Evolutionary conservation across 2,113 vertebrate species (phyloP), one percentile per base, ranked within the genome.

Genomic region (Colinus virginianus): DNA sequence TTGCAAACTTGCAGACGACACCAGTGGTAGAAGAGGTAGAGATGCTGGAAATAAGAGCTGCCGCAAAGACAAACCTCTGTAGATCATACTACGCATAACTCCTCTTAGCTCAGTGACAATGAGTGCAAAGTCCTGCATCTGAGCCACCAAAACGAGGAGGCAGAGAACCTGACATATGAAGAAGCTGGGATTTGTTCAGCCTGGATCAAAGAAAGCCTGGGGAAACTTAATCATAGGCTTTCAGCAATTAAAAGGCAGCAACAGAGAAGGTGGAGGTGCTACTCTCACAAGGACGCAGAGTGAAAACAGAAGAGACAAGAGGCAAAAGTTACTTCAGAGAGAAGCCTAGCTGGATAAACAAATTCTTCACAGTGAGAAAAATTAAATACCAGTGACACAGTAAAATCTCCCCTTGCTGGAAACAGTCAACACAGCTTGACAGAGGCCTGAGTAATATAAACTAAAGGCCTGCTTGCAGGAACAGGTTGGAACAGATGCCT

Each of bases 211-310:
- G 38, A 36, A 3, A 1, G 46, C 70, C 5, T 7, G 2, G 15
- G 22, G 51, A 21, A 8, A n/a, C 14, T 40, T 77, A n/a, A 11
- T 7, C 58, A 23, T 6, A 8, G 59, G 1, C 51, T 48, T 25
- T 40, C 45, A 4, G 2, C 0, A 25, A 18, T 49, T 12, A 48
- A 19, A 26, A 7, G 53, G 78, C 40, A 9, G 25, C 4, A 20
- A 53, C 17, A 4, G 0, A 1, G 43, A 20, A 43, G 12, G 1
- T 1, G 18, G 51, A 53, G 62, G 56, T 13, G 13, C 23, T 8
- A 1, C 1, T 59, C 15, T 46, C 30, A 19, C 14, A 16, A 8
- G 26, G 34, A 51, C 1, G 3, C 23, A 16, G 1, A 2, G 48
- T 7, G 32, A 25, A 69, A 55, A 34, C 43, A 48, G 25, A 43